Evolutionary conservation across 2,113 vertebrate genomes (phyloP).

Genomic region (Saccopteryx bilineata): DNA sequence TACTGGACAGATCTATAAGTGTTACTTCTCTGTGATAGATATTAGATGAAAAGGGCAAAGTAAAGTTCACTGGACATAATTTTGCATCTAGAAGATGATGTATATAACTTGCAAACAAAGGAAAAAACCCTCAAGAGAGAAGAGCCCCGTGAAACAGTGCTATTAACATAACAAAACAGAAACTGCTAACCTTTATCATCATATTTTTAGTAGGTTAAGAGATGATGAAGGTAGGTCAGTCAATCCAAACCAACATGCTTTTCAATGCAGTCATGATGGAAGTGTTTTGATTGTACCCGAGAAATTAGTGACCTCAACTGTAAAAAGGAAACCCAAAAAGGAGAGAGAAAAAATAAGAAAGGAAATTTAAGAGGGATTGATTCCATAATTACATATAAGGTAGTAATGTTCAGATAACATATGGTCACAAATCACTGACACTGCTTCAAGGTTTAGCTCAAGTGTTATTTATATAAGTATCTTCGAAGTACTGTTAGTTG

Average conservation of each 20-base stretch:
- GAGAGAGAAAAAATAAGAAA: slow-evolving; percentile 83
- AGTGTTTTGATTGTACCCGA: slow-evolving; percentile 90
- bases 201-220: slow-evolving; percentile 90
- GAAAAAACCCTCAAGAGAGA: slow-evolving; percentile 90
- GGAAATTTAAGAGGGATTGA: slow-evolving; percentile 48
- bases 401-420: fast-evolving
- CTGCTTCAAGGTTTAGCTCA: not conserved
- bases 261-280: slow-evolving; percentile 90
- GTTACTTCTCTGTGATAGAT: slow-evolving; percentile 89
- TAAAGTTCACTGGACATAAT: slow-evolving; percentile 93
- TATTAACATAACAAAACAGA: slow-evolving; percentile 89
- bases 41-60: slow-evolving; percentile 94
- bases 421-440: not conserved
- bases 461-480: not conserved
- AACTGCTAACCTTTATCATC: slow-evolving; percentile 89
- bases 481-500: not conserved
- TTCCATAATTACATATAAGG: not conserved
- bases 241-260: slow-evolving; percentile 88
- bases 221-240: slow-evolving; percentile 92
- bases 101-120: slow-evolving; percentile 89
- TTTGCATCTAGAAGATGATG: slow-evolving; percentile 91
- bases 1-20: slow-evolving; percentile 90
- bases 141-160: slow-evolving; percentile 89
- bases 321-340: slow-evolving; percentile 89
- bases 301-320: slow-evolving; percentile 85